Base-by-base conservation (phyloP, 2,888 invertebrate genomes). In the Dyspetes luteomarginatus region DNA sequence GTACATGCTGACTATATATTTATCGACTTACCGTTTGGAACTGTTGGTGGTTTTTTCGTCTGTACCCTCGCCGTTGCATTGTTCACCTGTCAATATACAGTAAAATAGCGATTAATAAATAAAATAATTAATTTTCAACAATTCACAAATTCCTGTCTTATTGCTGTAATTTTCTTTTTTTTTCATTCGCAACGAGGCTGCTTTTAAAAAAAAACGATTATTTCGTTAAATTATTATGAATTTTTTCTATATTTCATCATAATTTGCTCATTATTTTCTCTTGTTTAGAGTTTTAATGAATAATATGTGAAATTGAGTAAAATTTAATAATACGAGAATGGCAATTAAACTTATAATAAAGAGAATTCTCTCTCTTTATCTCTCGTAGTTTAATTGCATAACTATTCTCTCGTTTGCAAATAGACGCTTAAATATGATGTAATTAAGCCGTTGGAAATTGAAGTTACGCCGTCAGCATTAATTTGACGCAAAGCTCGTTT, bases 21-120 rank as follows among this genome's bases (percentile, higher is more conserved):
- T 22, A 30, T 56, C 17, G 41, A 93, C 97, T 95, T 94, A 97
- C 97, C 97, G 94, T 97, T 96, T 89, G 97, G 97, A 92, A 98
- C 95, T 89, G 97, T 94, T 87, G 97, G 95, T 88, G 97, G 97
- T 94, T 99, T 99, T 96, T 98, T 98, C 92, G 99, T 99, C 95
- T 99, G 99, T 93, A 99, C 98, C 94, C 99, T 95, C 91, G 99
- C 99, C 90, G 99, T 99, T 89, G 99, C 99, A 94, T 99, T 99
- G 95, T 99, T 99, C 93, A 99, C 98, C 98, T 98, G 95, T 92
- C 93, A 88, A 92, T 90, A 89, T 87, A 68, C 84, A 86, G 81
- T 80, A 68, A 69, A 78, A 72, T 50, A 36, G n/a, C 77, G 74
- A 77, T 82, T 77, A 77, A 68, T 26, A 17, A 43, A 45, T n/a